Conservation (phyloP, 37 sponge, comb jelly and placozoan genomes). For the Dysidea cf. avara region DNA sequence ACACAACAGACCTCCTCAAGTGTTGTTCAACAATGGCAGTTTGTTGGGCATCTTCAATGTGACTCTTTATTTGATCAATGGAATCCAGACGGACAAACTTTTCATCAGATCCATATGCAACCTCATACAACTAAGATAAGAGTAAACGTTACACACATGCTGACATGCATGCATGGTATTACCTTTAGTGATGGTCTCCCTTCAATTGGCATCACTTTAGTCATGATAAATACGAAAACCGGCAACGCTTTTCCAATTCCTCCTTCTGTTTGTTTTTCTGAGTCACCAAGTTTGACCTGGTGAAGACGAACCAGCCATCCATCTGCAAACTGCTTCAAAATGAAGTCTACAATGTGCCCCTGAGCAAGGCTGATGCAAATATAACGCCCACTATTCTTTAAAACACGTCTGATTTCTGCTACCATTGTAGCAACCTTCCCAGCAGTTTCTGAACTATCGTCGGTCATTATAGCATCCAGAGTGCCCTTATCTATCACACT, state of each 20-base stretch:
- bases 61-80: conserved; percentile 32
- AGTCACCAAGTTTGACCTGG: conserved; percentile 31
- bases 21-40: conserved; percentile 64
- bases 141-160: not conserved
- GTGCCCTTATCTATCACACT: conserved; percentile 91
- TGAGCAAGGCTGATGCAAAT: conserved; percentile 78
- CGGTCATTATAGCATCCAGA: conserved; percentile 75
- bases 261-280: not conserved
- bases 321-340: conserved; percentile 36
- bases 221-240: conserved; percentile 85
- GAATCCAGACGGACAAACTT: conserved; percentile 50
- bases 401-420: conserved; percentile 67
- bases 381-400: conserved; percentile 79
- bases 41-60: conserved; percentile 62
- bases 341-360: conserved; percentile 53
- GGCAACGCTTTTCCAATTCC: conserved; percentile 65
- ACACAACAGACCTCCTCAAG: conserved; percentile 46
- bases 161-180: not conserved
- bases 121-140: conserved; percentile 60
- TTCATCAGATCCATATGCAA: conserved; percentile 29
- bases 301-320: conserved; percentile 87
- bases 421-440: conserved; percentile 59
- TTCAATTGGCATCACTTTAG: conserved; percentile 63
- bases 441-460: conserved; percentile 41
- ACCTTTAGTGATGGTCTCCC: conserved; percentile 58